A percentile compares a stretch with the other conserved stretches of the same genome.
These are phyloP conservation scores for Tubulanus polymorphus DNA, from an alignment of 2,888 invertebrate species.

Conservation along the genomic window DNA sequence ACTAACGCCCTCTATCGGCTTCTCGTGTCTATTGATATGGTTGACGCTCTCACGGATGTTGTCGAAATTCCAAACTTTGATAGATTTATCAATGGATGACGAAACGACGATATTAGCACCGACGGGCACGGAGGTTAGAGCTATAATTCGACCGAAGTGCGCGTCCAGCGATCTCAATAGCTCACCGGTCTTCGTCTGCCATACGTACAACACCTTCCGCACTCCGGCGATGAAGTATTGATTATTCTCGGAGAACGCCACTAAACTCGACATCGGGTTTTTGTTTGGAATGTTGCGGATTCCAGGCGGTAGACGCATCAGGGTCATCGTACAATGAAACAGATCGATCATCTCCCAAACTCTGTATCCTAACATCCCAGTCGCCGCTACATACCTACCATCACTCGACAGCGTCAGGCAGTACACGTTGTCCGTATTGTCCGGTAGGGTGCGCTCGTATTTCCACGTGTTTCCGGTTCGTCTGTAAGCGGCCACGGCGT, in stretches of 20 bases:
- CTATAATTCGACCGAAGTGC: slow-evolving; percentile 93
- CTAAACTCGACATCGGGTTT: slow-evolving; percentile 84
- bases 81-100: slow-evolving; percentile 93
- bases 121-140: slow-evolving; percentile 79
- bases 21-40: slow-evolving; percentile 75
- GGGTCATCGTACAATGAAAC: slow-evolving; percentile 23
- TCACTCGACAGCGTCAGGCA: slow-evolving; percentile 73
- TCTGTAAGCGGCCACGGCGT: slow-evolving; percentile 45
- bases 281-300: slow-evolving; percentile 89
- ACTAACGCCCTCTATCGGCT: slow-evolving; percentile 83
- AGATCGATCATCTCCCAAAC: slow-evolving; percentile 52
- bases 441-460: slow-evolving; percentile 41
- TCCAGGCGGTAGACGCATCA: slow-evolving; percentile 57
- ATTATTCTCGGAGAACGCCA: slow-evolving; percentile 84
- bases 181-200: slow-evolving; percentile 77
- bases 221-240: slow-evolving; percentile 94
- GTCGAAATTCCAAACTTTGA: slow-evolving; percentile 99
- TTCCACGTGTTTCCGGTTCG: slow-evolving; percentile 35
- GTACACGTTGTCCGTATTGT: slow-evolving; percentile 44
- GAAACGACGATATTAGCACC: slow-evolving; percentile 76
- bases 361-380: slow-evolving; percentile 49
- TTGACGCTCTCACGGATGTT: slow-evolving; percentile 94
- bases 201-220: slow-evolving; percentile 88
- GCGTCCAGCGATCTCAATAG: slow-evolving; percentile 91
- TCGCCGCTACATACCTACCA: slow-evolving; percentile 75